These are phyloP conservation scores for Antedon mediterranea DNA, from an alignment of 53 echinoderm and acorn worm genomes.

Conservation along the genomic window DNA sequence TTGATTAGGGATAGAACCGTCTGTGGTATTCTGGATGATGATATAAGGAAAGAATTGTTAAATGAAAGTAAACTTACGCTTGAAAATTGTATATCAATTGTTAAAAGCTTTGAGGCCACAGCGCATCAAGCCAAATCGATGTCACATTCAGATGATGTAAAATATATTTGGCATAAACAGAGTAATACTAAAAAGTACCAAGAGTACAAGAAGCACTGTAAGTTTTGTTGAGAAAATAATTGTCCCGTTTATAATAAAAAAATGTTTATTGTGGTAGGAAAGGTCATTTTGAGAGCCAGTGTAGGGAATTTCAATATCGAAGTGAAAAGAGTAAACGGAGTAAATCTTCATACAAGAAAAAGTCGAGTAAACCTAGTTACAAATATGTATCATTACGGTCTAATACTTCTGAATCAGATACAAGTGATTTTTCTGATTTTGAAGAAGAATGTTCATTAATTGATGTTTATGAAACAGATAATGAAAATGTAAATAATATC, in stretches of 20 bases:
- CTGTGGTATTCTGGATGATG: constrained; percentile 18
- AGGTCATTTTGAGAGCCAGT: too few relatives aligned
- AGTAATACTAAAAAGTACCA: too few relatives aligned
- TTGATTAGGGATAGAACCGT: constrained; percentile 30
- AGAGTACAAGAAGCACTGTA: too few relatives aligned
- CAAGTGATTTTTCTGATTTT: neutral
- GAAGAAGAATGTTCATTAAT: neutral
- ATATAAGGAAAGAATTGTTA: neutral
- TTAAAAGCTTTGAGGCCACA: too few relatives aligned
- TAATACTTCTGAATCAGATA: neutral
- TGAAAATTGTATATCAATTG: neutral
- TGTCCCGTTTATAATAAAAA: too few relatives aligned
- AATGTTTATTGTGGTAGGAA: too few relatives aligned
- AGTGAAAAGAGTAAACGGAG: neutral
- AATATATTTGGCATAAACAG: too few relatives aligned
- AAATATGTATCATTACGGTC: neutral
- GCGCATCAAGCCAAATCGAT: too few relatives aligned
- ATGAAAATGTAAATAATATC: neutral
- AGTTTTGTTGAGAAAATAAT: too few relatives aligned
- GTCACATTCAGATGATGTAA: too few relatives aligned
- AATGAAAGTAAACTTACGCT: neutral
- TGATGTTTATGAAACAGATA: neutral
- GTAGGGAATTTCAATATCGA: too few relatives aligned
- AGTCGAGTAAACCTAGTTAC: neutral
- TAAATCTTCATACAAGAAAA: neutral